phyloP scores from a whole-genome alignment of 2,797 vertebrate species.

The Hydrocynus forskahlii region DNA sequence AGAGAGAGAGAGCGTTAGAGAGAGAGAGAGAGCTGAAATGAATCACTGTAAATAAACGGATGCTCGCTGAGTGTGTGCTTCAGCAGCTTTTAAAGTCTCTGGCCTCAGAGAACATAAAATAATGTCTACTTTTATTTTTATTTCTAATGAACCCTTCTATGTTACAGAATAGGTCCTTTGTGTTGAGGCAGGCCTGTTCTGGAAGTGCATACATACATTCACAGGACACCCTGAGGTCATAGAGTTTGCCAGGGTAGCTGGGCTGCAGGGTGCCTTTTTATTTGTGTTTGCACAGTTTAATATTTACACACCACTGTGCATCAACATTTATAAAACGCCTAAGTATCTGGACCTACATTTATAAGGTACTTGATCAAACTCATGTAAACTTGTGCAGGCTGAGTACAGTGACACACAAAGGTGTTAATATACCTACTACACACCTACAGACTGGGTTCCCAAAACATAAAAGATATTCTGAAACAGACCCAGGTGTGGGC shows the following conservation, averaged over 20 bases:
- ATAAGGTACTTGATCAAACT: background rate
- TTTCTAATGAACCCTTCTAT: background rate
- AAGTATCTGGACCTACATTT: background rate
- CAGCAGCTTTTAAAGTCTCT: slow-evolving; percentile 43
- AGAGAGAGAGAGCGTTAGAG: slow-evolving; percentile 37
- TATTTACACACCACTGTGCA: background rate
- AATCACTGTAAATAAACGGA: slow-evolving; percentile 70
- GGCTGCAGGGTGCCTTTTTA: too few species aligned
- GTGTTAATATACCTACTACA: background rate
- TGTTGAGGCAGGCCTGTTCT: background rate
- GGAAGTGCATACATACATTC: background rate
- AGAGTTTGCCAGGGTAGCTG: background rate
- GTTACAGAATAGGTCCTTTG: background rate
- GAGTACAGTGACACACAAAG: background rate
- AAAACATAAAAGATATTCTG: background rate
- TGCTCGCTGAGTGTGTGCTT: slow-evolving; percentile 38
- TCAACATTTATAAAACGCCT: background rate
- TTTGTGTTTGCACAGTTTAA: too few species aligned
- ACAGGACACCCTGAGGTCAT: background rate
- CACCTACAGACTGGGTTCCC: background rate
- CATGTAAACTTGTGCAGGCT: background rate
- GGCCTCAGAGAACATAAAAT: slow-evolving; percentile 12
- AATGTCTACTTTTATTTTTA: slow-evolving; percentile 8
- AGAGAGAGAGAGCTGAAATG: slow-evolving; percentile 43
- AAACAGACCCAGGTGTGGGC: background rate